phyloP scores from a whole-genome alignment of 2,888 invertebrate species.

The Protophormia terraenovae region DNA sequence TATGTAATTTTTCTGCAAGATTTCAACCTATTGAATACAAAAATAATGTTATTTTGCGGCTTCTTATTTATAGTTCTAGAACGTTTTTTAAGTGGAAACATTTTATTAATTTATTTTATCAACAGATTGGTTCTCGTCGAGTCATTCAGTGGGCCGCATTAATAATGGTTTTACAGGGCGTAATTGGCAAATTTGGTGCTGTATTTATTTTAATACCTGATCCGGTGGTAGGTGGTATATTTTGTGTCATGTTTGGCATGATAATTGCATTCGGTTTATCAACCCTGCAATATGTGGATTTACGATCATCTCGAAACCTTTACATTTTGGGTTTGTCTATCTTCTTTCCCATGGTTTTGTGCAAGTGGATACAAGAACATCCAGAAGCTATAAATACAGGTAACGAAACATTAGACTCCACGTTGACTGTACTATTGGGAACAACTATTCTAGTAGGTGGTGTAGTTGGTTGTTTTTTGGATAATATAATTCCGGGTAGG shows the following conservation, averaged over 20 bases:
- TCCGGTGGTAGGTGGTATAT: constrained; percentile 90
- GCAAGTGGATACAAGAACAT: constrained; percentile 87
- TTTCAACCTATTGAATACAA: too few species aligned
- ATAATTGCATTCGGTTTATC: constrained; percentile 90
- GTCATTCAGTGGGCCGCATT: constrained; percentile 89
- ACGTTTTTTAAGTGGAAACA: too few species aligned
- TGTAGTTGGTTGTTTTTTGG: constrained; percentile 86
- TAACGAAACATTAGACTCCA: constrained; percentile 85
- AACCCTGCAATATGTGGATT: constrained; percentile 89
- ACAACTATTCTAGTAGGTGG: constrained; percentile 91
- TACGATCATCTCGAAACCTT: constrained; percentile 92
- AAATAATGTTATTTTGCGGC: too few species aligned
- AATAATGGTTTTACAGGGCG: constrained; percentile 88
- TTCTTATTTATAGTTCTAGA: too few species aligned
- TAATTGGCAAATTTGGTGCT: constrained; percentile 89
- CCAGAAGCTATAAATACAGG: constrained; percentile 86
- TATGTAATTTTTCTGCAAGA: too few species aligned
- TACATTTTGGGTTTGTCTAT: constrained; percentile 94
- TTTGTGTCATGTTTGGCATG: constrained; percentile 92
- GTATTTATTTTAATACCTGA: constrained; percentile 91
- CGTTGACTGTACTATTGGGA: constrained; percentile 87
- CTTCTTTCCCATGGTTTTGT: constrained; percentile 90
- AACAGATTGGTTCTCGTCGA: constrained; percentile 88
- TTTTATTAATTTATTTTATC: background rate
- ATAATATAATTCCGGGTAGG: constrained; percentile 89